Conservation (phyloP, 2,797 vertebrate species). For the Dermochelys coriacea region DNA sequence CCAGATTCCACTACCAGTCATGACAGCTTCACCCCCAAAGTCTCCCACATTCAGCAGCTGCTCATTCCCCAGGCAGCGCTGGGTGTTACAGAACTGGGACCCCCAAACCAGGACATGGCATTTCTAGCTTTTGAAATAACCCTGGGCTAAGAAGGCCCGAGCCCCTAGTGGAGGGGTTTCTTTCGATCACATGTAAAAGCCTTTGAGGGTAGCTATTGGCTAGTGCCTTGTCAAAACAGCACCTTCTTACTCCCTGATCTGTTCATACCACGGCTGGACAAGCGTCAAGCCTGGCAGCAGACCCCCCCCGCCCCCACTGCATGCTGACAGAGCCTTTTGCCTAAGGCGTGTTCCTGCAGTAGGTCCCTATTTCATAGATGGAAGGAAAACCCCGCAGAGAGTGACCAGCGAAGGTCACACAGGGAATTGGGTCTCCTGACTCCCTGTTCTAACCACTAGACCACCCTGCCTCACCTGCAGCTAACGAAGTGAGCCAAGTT, state of each 20-base stretch:
- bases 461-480: background rate
- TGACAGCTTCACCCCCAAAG: background rate
- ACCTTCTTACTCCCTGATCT: background rate
- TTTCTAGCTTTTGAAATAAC: background rate
- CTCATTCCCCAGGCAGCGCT: background rate
- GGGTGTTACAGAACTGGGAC: background rate
- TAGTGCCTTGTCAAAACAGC: too few species aligned
- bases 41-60: background rate
- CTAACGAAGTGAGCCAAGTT: background rate
- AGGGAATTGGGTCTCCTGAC: background rate
- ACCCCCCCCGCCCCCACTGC: background rate
- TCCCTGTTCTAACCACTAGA: background rate
- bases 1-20: background rate
- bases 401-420: background rate
- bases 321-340: background rate
- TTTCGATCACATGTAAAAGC: too few species aligned
- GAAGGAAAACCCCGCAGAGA: background rate
- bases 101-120: background rate
- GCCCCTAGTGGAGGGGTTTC: background rate
- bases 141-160: background rate
- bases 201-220: too few species aligned
- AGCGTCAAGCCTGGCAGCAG: too few species aligned
- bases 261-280: background rate
- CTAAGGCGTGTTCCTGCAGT: background rate
- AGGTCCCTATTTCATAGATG: accelerated